Percentiles rank a stretch among this genome's conserved stretches.
Conservation (phyloP, 2,113 vertebrate species). For the Alaudala cheleensis region DNA sequence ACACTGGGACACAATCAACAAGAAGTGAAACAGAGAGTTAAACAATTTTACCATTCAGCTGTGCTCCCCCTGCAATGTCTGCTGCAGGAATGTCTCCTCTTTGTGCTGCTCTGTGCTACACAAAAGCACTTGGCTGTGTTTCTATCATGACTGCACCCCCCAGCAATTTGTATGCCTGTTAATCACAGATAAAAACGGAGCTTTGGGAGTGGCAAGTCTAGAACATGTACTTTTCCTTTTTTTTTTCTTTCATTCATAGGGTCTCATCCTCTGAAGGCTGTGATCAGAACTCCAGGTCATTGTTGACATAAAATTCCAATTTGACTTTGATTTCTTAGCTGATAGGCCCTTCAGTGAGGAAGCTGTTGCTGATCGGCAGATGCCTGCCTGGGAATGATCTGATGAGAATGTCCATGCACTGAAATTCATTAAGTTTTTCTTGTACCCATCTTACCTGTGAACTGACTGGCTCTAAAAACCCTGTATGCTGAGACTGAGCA, state of each 20-base stretch:
- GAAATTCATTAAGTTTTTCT: background rate
- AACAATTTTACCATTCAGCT: slow-evolving; percentile 48
- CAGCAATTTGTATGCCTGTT: background rate
- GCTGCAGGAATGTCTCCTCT: background rate
- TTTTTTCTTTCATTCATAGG: background rate
- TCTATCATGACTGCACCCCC: background rate
- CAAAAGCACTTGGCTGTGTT: background rate
- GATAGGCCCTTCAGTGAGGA: background rate
- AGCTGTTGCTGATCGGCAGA: background rate
- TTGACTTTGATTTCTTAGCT: background rate
- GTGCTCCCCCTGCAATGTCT: background rate
- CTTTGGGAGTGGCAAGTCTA: background rate
- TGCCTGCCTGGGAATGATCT: background rate
- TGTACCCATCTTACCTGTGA: background rate
- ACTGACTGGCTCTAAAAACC: background rate
- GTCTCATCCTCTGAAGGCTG: background rate
- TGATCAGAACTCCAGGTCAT: background rate
- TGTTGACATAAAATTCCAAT: background rate
- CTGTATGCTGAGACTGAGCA: background rate
- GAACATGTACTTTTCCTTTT: background rate
- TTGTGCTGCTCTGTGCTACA: background rate
- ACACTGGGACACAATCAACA: background rate
- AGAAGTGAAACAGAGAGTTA: background rate
- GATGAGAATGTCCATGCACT: background rate
- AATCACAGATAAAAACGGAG: background rate